A percentile compares a stretch with the other conserved stretches of the same genome.
These are phyloP conservation scores for Cepaea nemoralis DNA, from an alignment of 1,140 invertebrate species.

Conservation along the genomic window DNA sequence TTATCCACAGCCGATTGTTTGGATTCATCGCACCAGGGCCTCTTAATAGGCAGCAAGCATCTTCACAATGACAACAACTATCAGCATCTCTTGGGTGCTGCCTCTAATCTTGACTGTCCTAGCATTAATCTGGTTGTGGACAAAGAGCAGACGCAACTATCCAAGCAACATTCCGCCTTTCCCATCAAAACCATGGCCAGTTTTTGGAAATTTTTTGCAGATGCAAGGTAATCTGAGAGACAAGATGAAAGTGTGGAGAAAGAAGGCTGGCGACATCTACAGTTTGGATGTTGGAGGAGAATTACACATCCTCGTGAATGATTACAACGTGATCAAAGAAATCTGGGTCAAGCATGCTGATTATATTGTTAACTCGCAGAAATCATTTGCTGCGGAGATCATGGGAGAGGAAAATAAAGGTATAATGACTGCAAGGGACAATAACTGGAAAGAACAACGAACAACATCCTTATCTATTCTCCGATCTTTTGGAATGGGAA, in stretches of 20 bases:
- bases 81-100: not conserved
- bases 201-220: not conserved
- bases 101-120: not conserved
- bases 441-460: slow-evolving; percentile 29
- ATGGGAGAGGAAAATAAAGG: slow-evolving; percentile 5
- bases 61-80: not conserved
- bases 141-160: not conserved
- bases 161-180: slow-evolving; percentile 3
- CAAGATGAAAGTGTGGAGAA: not conserved
- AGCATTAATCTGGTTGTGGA: not conserved
- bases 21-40: too few species aligned
- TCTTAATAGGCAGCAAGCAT: too few species aligned
- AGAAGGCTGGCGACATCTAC: not conserved
- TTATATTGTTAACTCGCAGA: not conserved
- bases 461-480: slow-evolving; percentile 11
- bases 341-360: slow-evolving; percentile 16
- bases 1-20: too few species aligned
- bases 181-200: not conserved
- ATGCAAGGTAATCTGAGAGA: not conserved
- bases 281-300: not conserved
- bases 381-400: not conserved
- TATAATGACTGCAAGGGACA: not conserved
- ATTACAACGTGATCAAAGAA: not conserved
- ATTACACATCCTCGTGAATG: slow-evolving; percentile 2
- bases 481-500: slow-evolving; percentile 25